phyloP scores from a whole-genome alignment of 2,888 invertebrate species.

The Drosophila lacicola region DNA sequence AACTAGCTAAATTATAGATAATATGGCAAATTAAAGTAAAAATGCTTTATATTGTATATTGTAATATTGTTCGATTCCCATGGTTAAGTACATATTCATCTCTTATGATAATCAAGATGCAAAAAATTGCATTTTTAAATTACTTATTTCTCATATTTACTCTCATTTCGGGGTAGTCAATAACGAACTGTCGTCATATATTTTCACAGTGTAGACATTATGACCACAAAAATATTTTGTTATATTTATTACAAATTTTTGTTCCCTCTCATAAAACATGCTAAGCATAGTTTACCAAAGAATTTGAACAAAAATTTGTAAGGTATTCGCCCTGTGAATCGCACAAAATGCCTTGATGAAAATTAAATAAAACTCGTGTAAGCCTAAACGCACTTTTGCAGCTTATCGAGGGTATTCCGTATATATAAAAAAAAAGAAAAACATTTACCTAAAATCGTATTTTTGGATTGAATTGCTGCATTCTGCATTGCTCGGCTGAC shows the following conservation, averaged over 20 bases:
- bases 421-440: slow-evolving; percentile 6
- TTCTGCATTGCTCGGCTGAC: slow-evolving; percentile 68
- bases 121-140: no score
- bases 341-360: slow-evolving; percentile 16
- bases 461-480: slow-evolving; percentile 50
- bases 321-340: slow-evolving; percentile 13
- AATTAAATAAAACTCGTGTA: slow-evolving; percentile 17
- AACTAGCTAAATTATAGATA: slow-evolving; percentile 32
- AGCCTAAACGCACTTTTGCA: slow-evolving; percentile 27
- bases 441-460: slow-evolving; percentile 68
- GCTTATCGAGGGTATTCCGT: slow-evolving; percentile 9
- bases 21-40: slow-evolving; percentile 49
- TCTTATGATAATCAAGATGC: no score
- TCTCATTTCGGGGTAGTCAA: no score
- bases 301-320: no score
- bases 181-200: no score
- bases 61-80: slow-evolving; percentile 28
- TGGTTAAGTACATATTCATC: not conserved
- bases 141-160: no score
- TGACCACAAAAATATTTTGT: no score
- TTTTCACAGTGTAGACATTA: no score
- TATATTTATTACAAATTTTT: no score
- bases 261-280: no score
- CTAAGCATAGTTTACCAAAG: no score
- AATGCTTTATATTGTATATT: not conserved